phyloP scores from a whole-genome alignment of 2,888 invertebrate species.

The Scaptomyza tumidula region DNA sequence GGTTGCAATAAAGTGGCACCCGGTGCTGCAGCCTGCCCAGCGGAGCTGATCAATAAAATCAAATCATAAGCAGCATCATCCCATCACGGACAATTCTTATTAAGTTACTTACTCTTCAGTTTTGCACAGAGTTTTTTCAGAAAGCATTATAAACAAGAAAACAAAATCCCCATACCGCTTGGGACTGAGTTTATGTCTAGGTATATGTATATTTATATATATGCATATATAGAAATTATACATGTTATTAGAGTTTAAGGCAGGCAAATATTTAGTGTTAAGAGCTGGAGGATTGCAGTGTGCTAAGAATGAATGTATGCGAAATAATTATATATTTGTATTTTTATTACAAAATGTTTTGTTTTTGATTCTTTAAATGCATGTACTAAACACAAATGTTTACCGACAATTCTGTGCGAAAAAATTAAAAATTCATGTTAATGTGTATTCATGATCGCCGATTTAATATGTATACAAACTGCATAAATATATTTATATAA shows the following conservation, averaged over 20 bases:
- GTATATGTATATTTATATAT: conserved; percentile 41
- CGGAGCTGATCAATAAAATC: conserved; percentile 45
- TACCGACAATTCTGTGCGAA: conserved; percentile 1
- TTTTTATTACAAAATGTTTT: conserved; percentile 31
- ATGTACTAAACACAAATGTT: conserved; percentile 8
- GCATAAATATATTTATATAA: conserved; percentile 35
- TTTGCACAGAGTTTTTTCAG: conserved; percentile 62
- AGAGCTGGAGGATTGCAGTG: conserved; percentile 30
- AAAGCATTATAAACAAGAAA: conserved; percentile 35
- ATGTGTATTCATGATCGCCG: conserved; percentile 8
- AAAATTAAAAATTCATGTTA: conserved; percentile 10
- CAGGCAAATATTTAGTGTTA: conserved; percentile 40
- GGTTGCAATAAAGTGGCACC: conserved; percentile 53
- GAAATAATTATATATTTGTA: conserved; percentile 43
- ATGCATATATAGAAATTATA: conserved; percentile 45
- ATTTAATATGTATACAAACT: conserved; percentile 24
- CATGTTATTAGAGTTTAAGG: conserved; percentile 72
- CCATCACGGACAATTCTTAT: conserved; percentile 69
- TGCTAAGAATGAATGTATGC: conserved; percentile 46
- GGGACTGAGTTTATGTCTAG: conserved; percentile 37
- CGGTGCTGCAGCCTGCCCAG: conserved; percentile 45
- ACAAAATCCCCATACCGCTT: conserved; percentile 22
- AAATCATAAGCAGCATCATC: conserved; percentile 50
- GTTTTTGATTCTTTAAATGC: conserved; percentile 23
- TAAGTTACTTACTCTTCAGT: conserved; percentile 61